Base-by-base conservation (phyloP, 2,797 vertebrate genomes). In the Aeoliscus strigatus region DNA sequence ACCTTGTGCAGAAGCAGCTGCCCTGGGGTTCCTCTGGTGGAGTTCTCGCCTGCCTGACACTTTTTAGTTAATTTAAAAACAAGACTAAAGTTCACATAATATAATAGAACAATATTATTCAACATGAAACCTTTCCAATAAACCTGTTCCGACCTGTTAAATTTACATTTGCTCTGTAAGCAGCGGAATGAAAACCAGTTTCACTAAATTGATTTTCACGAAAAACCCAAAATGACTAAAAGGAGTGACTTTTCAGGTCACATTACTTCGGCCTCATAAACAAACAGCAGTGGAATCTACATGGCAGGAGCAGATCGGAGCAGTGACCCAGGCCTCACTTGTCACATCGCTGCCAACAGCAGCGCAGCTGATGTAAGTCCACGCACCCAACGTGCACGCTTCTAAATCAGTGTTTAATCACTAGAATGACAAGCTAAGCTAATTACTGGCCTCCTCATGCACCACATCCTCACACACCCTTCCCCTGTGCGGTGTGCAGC, bases 331-430 rank as follows among this genome's bases (percentile, higher is more conserved):
- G 50, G 59, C 64, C 51, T 35, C 29, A 1, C 53, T 28, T 58
- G 64, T 73, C 73, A 67, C 61, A 32, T 43, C 43, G 0, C 26
- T 2, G 14, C 55, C 48, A 63, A 74, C 61, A 65, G 51, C 38
- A 49, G 36, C 10, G 34, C 70, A 64, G 52, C 52, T 55, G 58
- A 63, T 80, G 79, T 58, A 69, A 66, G 70, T 59, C 54, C 28
- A 39, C 21, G 36, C 59, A 58, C n/a, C 49, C 40, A 52, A 42
- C 9, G 60, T 73, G 70, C 70, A 52, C 14, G 28, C 73, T 62
- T 56, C 65, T 75, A 84, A 83, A 85, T 84, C 79, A 77, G 66
- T 65, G 66, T 79, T 81, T 82, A 83, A 84, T 83, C 76, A 79
- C 71, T 59, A 51, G 40, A 75, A 70, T 62, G 77, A 79, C 77